Base-by-base conservation (phyloP, 2,113 vertebrate species). In the Xyliphius kryptos region DNA sequence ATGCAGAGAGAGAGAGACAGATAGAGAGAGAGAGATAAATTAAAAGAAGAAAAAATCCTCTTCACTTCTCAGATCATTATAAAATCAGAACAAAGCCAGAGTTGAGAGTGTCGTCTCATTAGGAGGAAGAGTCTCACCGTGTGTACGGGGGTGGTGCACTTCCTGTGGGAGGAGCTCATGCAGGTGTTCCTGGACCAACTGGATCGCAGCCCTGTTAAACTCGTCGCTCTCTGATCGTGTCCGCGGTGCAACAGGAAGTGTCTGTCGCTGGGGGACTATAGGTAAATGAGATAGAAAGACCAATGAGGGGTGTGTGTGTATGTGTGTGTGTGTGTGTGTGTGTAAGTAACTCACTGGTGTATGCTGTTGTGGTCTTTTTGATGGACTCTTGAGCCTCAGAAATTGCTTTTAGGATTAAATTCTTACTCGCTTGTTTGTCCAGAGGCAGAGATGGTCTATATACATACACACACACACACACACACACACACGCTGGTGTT, bases 361-460 rank as follows among this genome's bases (percentile, higher is more conserved):
- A 98, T 56, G 86, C 85, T 21, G 87, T 83, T n/a, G 95, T 98
- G 52, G 95, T 98, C 88, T 91, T 98, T 66, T 87, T 92, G 78
- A 99, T 94, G 0, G 96, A 99, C 76, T 95, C 92, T 77, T 99
- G 96, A 57, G 94, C 96, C 83, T 99, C 96, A 26, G 94, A 97
- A 56, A 99, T 99, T 69, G 96, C 95, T 81, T 97, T 98, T 73
- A 99, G 78, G 66, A 99, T 95, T 38, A 99, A 87, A 76, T 97
- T 98, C 81, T 95, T 95, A 79, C 96, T 99, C 65, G 96, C 95
- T 69, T 99, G 96, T 74, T 97, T 98, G 61, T 89, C 93, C 76
- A 93, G 94, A 5, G 96, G 95, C 58, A 98, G 86, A n/a, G 94
- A 89, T 44, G 96, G 95, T 79, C 96, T 99, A 76, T 69, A 75